These are phyloP conservation scores for Pomatorhinus ruficollis DNA, from an alignment of 2,113 vertebrate species.

Conservation along the genomic window DNA sequence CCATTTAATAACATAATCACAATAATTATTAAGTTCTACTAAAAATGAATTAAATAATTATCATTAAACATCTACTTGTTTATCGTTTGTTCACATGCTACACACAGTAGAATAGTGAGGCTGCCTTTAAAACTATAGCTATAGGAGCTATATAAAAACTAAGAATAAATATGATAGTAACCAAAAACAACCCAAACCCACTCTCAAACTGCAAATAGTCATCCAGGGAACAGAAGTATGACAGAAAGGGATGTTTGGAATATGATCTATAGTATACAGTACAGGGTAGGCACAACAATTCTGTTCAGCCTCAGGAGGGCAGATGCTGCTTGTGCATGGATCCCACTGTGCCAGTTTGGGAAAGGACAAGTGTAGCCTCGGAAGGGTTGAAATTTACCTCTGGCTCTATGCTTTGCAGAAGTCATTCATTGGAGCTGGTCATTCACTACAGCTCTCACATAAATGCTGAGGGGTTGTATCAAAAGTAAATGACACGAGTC, in stretches of 20 bases:
- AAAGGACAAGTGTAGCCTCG: background rate
- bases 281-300: background rate
- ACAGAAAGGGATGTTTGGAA: background rate
- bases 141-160: background rate
- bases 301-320: background rate
- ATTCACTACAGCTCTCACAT: background rate
- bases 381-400: background rate
- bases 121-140: background rate
- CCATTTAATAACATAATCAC: background rate
- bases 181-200: background rate
- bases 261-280: background rate
- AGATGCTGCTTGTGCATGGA: background rate
- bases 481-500: background rate
- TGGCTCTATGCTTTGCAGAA: background rate
- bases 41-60: background rate
- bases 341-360: background rate
- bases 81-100: background rate
- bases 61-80: background rate
- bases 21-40: background rate
- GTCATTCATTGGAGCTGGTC: background rate
- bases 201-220: background rate
- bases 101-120: background rate
- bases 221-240: background rate
- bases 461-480: background rate
- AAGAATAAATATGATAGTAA: background rate